Evolutionary conservation across 2,888 invertebrate genomes (phyloP).

Genomic region (Leucozona laternaria): DNA sequence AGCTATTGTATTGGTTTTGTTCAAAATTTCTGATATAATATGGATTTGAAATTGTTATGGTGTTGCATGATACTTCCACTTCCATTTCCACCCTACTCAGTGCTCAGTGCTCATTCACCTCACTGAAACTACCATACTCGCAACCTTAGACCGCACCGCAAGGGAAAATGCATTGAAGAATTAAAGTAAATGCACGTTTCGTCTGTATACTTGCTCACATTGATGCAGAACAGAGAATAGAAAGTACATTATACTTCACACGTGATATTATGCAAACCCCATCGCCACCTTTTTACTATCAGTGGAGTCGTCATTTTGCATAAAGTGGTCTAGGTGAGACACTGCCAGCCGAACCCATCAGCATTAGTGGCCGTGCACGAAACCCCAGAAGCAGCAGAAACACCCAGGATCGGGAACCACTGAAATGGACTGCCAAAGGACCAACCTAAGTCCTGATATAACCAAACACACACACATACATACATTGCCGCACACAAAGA

Average conservation of each 20-base stretch:
- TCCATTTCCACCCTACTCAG: not conserved
- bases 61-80: not conserved
- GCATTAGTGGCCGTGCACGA: slow-evolving; percentile 69
- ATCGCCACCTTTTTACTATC: slow-evolving; percentile 23
- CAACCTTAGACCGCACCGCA: not conserved
- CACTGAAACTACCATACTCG: not conserved
- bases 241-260: slow-evolving; percentile 51
- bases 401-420: slow-evolving; percentile 27
- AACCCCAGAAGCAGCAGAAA: slow-evolving; percentile 68
- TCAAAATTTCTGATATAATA: slow-evolving; percentile 45
- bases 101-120: not conserved
- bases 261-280: slow-evolving; percentile 58
- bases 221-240: slow-evolving; percentile 21
- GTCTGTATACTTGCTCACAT: slow-evolving; percentile 15
- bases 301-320: slow-evolving; percentile 47
- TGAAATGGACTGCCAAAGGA: slow-evolving; percentile 57
- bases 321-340: slow-evolving; percentile 54
- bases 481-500: slow-evolving; percentile 40
- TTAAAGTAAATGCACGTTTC: slow-evolving; percentile 52
- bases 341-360: slow-evolving; percentile 50
- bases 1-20: slow-evolving; percentile 33
- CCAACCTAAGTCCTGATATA: slow-evolving; percentile 18
- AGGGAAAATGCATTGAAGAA: slow-evolving; percentile 39
- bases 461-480: not conserved
- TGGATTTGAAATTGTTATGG: slow-evolving; percentile 22